Percentiles rank a stretch among this genome's conserved stretches.
Evolutionary conservation across 2,113 vertebrate species (phyloP).

Genomic region (Scomber scombrus): DNA sequence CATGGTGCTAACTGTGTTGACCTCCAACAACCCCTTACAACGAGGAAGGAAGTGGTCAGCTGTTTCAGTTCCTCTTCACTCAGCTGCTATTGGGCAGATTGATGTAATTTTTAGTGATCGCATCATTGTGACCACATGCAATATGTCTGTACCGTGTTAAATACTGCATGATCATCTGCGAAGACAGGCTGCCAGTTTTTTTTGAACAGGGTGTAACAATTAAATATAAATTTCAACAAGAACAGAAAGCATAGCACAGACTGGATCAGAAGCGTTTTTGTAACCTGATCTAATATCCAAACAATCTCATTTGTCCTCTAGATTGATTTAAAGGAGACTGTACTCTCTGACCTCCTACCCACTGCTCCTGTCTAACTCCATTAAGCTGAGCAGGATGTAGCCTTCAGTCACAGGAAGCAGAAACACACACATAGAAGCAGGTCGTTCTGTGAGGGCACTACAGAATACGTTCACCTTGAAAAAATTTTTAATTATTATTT

Average conservation of each 20-base stretch:
- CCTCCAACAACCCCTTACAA: neutral
- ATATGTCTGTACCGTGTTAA: neutral
- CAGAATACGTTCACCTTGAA: constrained; percentile 2
- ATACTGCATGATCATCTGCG: neutral
- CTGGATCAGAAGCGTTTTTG: neutral
- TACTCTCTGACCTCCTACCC: constrained; percentile 26
- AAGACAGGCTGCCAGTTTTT: neutral
- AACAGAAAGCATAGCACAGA: neutral
- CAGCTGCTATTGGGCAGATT: neutral
- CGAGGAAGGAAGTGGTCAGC: neutral
- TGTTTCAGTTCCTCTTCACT: neutral
- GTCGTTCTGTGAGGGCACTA: constrained; percentile 20
- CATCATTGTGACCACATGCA: neutral
- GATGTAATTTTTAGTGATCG: neutral
- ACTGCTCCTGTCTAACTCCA: constrained; percentile 31
- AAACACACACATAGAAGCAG: constrained; percentile 18
- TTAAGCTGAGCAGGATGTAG: constrained; percentile 39
- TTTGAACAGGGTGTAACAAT: neutral
- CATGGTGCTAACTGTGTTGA: neutral
- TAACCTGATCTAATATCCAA: constrained; percentile 3
- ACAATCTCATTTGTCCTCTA: constrained; percentile 31
- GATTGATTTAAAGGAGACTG: constrained; percentile 17
- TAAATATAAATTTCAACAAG: too few species aligned
- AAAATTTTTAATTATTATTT: neutral
- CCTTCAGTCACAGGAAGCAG: constrained; percentile 15